These are phyloP conservation scores for Dinomys branickii DNA, from an alignment of 2,113 vertebrate species.

Conservation along the genomic window DNA sequence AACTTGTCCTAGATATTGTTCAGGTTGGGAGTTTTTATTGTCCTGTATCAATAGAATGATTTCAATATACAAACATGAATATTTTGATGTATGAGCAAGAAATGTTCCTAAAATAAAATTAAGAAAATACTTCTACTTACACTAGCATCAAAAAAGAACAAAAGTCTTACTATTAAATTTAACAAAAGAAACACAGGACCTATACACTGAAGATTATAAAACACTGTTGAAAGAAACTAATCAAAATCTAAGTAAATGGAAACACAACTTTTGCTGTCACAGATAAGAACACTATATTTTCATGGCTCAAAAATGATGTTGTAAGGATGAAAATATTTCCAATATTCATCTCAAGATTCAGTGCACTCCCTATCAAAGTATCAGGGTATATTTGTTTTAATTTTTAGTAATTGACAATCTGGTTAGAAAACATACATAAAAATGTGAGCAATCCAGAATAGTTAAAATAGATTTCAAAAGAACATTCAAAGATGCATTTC, in stretches of 20 bases:
- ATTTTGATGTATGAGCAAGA: background rate
- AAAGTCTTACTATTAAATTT: background rate
- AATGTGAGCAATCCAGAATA: background rate
- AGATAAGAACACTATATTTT: background rate
- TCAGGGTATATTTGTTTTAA: background rate
- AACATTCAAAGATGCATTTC: background rate
- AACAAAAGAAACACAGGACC: background rate
- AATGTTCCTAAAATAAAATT: constrained; percentile 28
- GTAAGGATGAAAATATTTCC: background rate
- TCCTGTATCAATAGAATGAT: background rate
- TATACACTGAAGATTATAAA: background rate
- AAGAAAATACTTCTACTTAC: background rate
- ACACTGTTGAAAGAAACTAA: background rate
- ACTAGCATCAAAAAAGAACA: background rate
- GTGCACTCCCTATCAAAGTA: background rate
- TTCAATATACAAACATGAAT: background rate
- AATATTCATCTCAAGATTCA: background rate
- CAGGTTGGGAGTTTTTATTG: too few relatives aligned
- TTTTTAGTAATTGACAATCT: background rate
- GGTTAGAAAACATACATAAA: constrained; percentile 4
- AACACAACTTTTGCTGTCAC: background rate
- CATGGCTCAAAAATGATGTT: background rate
- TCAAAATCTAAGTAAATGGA: background rate
- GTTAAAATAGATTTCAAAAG: background rate
- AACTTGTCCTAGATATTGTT: too few relatives aligned